phyloP scores from a whole-genome alignment of 1,140 invertebrate genomes.

The Cephus cinctus region DNA sequence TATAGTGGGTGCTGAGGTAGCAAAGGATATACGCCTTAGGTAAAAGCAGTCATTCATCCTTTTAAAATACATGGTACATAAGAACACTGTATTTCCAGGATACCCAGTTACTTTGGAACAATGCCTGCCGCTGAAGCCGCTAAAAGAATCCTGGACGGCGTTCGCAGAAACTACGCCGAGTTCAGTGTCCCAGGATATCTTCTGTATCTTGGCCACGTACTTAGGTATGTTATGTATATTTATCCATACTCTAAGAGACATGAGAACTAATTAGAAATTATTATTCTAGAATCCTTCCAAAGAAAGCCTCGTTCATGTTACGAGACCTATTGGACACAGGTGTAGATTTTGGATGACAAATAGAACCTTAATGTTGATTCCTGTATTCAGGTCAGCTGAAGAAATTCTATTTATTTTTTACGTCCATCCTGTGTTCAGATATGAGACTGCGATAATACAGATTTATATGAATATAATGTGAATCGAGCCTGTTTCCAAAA shows the following conservation, averaged over 20 bases:
- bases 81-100: constrained; percentile 44
- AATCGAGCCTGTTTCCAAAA: background rate
- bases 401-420: no score
- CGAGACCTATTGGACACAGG: constrained; percentile 65
- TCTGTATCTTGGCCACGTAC: constrained; percentile 59
- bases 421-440: no score
- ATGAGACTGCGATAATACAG: no score
- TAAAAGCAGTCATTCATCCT: constrained; percentile 30
- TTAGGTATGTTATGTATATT: constrained; percentile 44
- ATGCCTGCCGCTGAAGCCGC: constrained; percentile 61
- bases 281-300: constrained; percentile 58
- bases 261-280: no score
- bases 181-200: constrained; percentile 64
- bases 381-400: no score
- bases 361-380: no score
- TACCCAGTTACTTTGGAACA: constrained; percentile 67
- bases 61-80: constrained; percentile 3
- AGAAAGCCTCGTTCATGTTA: constrained; percentile 61
- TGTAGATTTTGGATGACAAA: constrained; percentile 62
- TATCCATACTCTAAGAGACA: no score
- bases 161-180: constrained; percentile 61
- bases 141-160: constrained; percentile 59
- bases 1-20: constrained; percentile 57
- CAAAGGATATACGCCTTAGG: constrained; percentile 61
- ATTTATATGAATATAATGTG: no score